Percentiles rank a stretch among this genome's conserved stretches.
These are phyloP conservation scores for Drosophila tristis DNA, from an alignment of 1,140 invertebrate species.

Conservation along the genomic window DNA sequence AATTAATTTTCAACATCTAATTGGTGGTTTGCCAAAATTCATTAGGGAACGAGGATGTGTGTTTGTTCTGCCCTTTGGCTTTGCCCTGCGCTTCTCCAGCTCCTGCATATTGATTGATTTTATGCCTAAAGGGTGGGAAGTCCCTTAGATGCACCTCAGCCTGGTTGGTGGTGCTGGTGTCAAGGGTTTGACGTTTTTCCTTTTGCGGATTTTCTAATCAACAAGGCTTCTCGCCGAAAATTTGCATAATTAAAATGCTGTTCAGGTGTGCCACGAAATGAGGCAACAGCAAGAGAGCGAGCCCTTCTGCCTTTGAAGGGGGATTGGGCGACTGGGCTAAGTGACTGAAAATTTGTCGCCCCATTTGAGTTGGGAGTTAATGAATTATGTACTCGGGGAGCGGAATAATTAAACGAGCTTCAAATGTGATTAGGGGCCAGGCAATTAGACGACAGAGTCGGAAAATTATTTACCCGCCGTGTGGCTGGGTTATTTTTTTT, in stretches of 20 bases:
- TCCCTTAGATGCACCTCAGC: background rate
- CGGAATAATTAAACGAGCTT: constrained; percentile 61
- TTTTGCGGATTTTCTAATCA: constrained; percentile 76
- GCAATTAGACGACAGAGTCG: constrained; percentile 68
- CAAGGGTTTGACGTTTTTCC: constrained; percentile 28
- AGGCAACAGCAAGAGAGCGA: background rate
- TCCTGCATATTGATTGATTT: constrained; percentile 67
- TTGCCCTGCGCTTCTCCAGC: background rate
- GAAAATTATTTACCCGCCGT: background rate
- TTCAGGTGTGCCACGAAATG: constrained; percentile 28
- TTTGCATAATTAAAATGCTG: constrained; percentile 79
- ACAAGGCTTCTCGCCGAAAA: constrained; percentile 52
- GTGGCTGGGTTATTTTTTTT: constrained; percentile 7
- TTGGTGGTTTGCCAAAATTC: constrained; percentile 68
- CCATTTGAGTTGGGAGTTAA: constrained; percentile 74
- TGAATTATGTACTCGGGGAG: constrained; percentile 64
- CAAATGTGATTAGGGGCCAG: constrained; percentile 72
- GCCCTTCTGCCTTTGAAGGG: constrained; percentile 7
- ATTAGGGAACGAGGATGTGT: constrained; percentile 29
- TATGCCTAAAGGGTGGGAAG: constrained; percentile 13
- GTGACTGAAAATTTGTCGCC: constrained; percentile 76
- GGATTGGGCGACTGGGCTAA: constrained; percentile 65
- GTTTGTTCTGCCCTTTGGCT: constrained; percentile 14
- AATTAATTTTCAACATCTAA: constrained; percentile 74
- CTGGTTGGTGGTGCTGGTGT: constrained; percentile 12